Conservation (phyloP, 2,113 vertebrate species). For the Perccottus glenii region DNA sequence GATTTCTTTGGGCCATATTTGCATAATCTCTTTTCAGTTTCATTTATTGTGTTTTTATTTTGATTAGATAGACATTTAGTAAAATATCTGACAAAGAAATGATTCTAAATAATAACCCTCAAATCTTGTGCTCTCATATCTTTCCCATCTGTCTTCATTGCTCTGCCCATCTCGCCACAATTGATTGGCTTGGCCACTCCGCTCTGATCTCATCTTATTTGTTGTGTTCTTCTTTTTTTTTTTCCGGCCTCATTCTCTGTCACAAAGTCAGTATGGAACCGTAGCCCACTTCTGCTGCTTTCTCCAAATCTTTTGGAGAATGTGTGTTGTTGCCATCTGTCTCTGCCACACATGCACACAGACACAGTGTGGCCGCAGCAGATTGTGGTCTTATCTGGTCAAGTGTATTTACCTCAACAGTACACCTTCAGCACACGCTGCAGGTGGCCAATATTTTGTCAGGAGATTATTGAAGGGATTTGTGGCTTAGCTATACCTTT, state of each 20-base stretch:
- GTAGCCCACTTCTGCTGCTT: constrained; percentile 25
- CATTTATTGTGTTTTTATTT: constrained; percentile 19
- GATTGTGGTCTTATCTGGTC: constrained; percentile 66
- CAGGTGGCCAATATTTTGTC: constrained; percentile 56
- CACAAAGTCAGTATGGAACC: constrained; percentile 30
- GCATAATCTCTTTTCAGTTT: constrained; percentile 7
- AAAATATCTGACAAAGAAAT: constrained; percentile 34
- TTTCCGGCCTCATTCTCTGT: constrained; percentile 24
- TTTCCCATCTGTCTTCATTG: constrained; percentile 41
- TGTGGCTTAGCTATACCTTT: constrained; percentile 43
- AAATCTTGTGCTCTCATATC: constrained; percentile 44
- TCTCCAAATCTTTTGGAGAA: constrained; percentile 41
- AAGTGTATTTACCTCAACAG: constrained; percentile 63
- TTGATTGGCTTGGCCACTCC: constrained; percentile 28
- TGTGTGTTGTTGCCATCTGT: constrained; percentile 42
- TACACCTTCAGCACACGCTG: constrained; percentile 52
- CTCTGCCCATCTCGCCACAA: constrained; percentile 33
- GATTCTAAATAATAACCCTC: constrained; percentile 37
- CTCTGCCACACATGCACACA: constrained; percentile 20
- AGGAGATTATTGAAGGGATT: constrained; percentile 63
- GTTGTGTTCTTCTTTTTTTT: constrained; percentile 9
- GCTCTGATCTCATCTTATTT: constrained; percentile 40
- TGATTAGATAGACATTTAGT: constrained; percentile 28
- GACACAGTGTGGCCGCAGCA: constrained; percentile 31
- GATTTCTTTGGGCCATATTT: constrained; percentile 12